Conservation (phyloP, 2,113 vertebrate genomes). For the Cavia aperea region DNA sequence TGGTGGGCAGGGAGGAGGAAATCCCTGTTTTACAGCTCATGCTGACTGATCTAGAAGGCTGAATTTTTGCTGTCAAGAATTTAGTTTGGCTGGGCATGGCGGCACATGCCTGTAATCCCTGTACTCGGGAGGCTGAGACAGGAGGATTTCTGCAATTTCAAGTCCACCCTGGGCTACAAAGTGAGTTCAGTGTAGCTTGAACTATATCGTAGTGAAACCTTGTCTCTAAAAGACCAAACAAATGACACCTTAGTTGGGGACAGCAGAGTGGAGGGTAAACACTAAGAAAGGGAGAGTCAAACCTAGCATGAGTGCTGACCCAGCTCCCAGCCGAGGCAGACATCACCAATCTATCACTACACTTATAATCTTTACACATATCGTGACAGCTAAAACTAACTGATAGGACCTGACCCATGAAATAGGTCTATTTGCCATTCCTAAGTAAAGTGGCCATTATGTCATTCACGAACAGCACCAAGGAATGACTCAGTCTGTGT, state of each 20-base stretch:
- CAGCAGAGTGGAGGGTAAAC: not conserved
- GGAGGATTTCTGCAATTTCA: too few species aligned
- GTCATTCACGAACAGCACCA: not conserved
- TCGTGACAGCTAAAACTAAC: not conserved
- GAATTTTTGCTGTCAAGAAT: not conserved
- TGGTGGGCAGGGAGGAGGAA: not conserved
- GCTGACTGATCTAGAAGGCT: not conserved
- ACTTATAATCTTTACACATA: not conserved
- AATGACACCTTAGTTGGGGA: not conserved
- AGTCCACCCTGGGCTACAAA: too few species aligned
- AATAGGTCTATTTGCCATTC: not conserved
- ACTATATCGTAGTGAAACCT: too few species aligned
- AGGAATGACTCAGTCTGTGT: not conserved
- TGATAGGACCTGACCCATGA: not conserved
- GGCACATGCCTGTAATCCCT: too few species aligned
- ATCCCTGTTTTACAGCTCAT: not conserved
- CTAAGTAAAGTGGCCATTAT: slow-evolving; percentile 17
- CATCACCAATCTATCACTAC: not conserved
- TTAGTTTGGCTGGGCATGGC: not conserved
- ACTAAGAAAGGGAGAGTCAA: not conserved
- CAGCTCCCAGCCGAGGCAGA: not conserved
- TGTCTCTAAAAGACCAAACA: too few species aligned
- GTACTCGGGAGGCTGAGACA: too few species aligned
- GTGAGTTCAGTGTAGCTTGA: too few species aligned
- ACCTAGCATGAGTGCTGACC: not conserved